These are phyloP conservation scores for Coboldia fuscipes DNA, from an alignment of 1,140 invertebrate species.

Conservation along the genomic window DNA sequence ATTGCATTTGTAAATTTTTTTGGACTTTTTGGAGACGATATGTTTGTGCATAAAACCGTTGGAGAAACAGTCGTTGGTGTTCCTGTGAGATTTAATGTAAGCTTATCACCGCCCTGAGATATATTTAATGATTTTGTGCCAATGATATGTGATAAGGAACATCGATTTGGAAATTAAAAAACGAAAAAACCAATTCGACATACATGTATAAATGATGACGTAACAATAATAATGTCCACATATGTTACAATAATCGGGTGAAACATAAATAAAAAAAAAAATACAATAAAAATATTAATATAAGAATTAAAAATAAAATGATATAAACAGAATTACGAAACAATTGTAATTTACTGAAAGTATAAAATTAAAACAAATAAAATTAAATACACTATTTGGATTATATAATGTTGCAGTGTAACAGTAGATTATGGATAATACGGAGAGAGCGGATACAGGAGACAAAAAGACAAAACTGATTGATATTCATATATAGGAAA, in stretches of 20 bases:
- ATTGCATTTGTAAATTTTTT: no score
- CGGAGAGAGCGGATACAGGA: no score
- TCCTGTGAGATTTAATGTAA: constrained; percentile 38
- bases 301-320: background rate
- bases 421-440: no score
- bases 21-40: constrained; percentile 8
- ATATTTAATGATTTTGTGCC: constrained; percentile 10
- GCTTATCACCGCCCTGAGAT: constrained; percentile 43
- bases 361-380: no score
- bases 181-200: constrained; percentile 3
- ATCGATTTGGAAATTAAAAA: constrained; percentile 6
- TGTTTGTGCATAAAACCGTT: constrained; percentile 1
- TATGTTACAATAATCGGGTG: constrained; percentile 2
- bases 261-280: background rate
- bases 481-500: background rate
- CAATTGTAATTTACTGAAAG: no score
- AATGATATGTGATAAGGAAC: background rate
- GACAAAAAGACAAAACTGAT: no score
- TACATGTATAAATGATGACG: background rate
- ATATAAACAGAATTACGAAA: no score
- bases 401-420: no score
- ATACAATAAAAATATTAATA: background rate
- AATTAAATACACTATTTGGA: no score
- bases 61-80: constrained; percentile 1
- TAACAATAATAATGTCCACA: constrained; percentile 4